phyloP scores from a whole-genome alignment of 2,113 vertebrate genomes.

The Montifringilla adamsi region DNA sequence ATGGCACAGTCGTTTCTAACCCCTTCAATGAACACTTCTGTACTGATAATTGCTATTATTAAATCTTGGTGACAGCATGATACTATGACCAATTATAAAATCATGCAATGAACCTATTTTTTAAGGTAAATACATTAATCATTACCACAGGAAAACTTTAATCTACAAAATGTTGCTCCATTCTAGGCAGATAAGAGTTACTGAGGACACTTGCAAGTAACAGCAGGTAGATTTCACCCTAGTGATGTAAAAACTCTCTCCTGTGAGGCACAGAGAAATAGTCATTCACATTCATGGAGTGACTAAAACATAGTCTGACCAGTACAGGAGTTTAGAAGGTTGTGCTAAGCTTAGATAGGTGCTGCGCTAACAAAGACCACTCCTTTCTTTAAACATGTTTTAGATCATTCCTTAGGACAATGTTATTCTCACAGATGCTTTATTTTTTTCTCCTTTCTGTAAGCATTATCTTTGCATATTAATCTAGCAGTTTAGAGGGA shows the following conservation, averaged over 20 bases:
- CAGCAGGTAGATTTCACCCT: neutral
- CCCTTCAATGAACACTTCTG: neutral
- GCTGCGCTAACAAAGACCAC: neutral
- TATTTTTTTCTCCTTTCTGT: neutral
- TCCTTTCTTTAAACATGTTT: neutral
- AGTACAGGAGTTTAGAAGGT: neutral
- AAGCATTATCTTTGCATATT: neutral
- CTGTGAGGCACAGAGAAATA: neutral
- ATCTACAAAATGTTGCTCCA: neutral
- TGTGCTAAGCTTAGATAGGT: neutral
- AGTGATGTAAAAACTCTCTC: neutral
- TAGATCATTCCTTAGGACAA: neutral
- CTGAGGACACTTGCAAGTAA: neutral
- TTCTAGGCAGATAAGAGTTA: neutral
- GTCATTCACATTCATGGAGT: fast-evolving
- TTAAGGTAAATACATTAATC: neutral
- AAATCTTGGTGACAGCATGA: neutral
- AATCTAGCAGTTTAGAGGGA: neutral
- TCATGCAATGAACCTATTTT: neutral
- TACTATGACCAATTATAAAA: conserved; percentile 26
- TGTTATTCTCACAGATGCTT: neutral
- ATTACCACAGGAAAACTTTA: neutral
- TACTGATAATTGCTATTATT: neutral
- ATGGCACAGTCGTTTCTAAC: neutral
- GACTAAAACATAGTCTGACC: neutral